Conservation (phyloP, 2,797 vertebrate genomes). For the Lycodopsis pacificus region DNA sequence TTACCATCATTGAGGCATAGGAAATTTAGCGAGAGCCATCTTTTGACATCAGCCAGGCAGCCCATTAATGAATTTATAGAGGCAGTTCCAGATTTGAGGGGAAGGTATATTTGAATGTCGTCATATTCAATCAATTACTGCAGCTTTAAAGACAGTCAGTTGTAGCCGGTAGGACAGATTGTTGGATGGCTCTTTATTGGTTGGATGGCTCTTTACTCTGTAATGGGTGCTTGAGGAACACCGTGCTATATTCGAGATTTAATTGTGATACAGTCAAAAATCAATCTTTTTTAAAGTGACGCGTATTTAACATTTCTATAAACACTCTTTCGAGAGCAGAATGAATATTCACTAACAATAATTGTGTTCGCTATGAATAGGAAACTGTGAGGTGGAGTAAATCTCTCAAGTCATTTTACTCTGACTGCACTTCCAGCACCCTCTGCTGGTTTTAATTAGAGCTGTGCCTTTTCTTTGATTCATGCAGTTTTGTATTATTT, state of each 20-base stretch:
- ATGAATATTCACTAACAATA: neutral
- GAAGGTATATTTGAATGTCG: too few species aligned
- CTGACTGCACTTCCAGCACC: slow-evolving; percentile 9
- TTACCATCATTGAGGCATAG: too few species aligned
- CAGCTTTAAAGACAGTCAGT: neutral
- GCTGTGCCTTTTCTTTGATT: neutral
- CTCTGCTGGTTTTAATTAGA: slow-evolving; percentile 24
- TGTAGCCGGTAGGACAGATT: neutral
- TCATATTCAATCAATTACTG: neutral
- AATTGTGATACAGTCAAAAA: neutral
- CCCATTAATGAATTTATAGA: too few species aligned
- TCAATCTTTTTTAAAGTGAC: slow-evolving; percentile 1
- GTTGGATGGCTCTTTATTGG: neutral
- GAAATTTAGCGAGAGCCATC: too few species aligned
- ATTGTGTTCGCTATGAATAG: neutral
- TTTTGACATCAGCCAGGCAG: too few species aligned
- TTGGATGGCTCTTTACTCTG: neutral
- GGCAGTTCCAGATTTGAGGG: too few species aligned
- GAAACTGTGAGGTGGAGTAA: neutral
- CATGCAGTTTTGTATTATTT: neutral
- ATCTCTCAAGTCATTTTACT: slow-evolving; percentile 10
- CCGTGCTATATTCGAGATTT: slow-evolving; percentile 4
- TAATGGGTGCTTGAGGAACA: neutral
- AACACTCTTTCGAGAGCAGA: neutral
- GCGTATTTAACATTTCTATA: neutral